Evolutionary conservation across 2,113 vertebrate species (phyloP), one percentile per base, ranked within the genome.

Genomic region (Eulacestoma nigropectus): DNA sequence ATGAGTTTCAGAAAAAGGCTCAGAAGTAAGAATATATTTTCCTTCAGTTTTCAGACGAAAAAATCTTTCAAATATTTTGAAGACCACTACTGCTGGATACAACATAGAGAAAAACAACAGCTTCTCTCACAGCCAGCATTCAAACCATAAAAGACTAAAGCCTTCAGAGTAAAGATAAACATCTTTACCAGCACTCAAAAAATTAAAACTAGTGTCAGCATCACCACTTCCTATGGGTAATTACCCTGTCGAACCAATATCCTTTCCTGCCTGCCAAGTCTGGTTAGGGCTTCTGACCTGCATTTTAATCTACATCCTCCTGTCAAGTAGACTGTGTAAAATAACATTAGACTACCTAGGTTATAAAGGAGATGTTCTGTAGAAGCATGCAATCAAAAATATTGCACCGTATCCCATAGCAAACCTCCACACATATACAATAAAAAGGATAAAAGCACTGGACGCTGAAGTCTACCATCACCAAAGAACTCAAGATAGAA

Each of bases 81-180:
- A 89, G 39, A 92, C 60, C 1, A 6, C 33, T 77, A 57, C 46
- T 93, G 76, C 72, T 70, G 68, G 79, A 70, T 63, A 70, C 30
- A 85, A 79, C 68, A 81, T 1, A 67, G 59, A 86, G 85, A 88
- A 78, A 89, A 67, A 12, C 69, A 37, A 68, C 25, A 55, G 74
- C 15, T 84, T 84, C 41, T 59, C 89, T 82, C 73, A 77, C 50
- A 95, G 83, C n/a, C 83, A 93, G 80, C 57, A 82, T 84, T 87
- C 86, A 90, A 90, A 89, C 64, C 35, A 63, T 39, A 50, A 76
- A 87, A 81, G 60, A 93, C 60, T 59, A 87, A 84, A 89, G 73
- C 76, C 67, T 96, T 70, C 56, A 74, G 73, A 92, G 62, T n/a
- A 42, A 85, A 95, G 94, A 95, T 65, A 88, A 92, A 86, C 60